Evolutionary conservation across 23 tunicate species (phyloP), one percentile per base, ranked within the genome.

Genomic region (Trididemnum clinides): DNA sequence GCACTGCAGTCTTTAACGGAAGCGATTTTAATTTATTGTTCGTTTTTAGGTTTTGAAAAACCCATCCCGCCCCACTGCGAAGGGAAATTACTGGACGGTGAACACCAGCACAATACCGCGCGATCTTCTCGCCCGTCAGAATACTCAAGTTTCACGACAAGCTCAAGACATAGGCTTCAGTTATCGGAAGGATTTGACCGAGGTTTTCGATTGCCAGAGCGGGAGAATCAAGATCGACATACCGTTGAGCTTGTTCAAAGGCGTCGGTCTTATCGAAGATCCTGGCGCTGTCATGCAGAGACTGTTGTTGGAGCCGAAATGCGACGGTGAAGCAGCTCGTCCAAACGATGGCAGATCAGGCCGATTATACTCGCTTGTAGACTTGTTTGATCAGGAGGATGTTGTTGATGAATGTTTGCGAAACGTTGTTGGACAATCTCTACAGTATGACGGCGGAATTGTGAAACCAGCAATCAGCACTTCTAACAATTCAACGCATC

Each of bases 81-180:
- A 94, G 49, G 99, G 99, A 84, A 96, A 96, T 44, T 91, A 82
- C 76, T 96, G 99, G 99, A 88, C 96, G 15, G 99, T 96, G 22
- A 86, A 96, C 51, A 64, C 94, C 33, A 73, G 57, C 33, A 71
- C 90, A 21, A 91, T 96, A 38, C 96, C 96, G 32, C 92, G 89
- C 34, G 99, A 96, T 33, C 92, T 90, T 10, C 76, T 96, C 51
- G 90, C 89, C 4, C 88, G 99, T 12, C 99, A 96, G 73, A 96
- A 96, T 85, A 96, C 99, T 19, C 83, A 78, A 31, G 99, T 96
- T 3, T 96, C 99, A 20, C 78, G 99, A 32, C 65, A 72, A 39
- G 96, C 88, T 35, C 98, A 95, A 78, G 97, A 92, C 54, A 84
- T 87, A 18, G 99, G 96, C 29, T 89, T 72, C 74, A 79, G 90